Evolutionary conservation across 2,888 invertebrate genomes (phyloP), one percentile per base, ranked within the genome.

Genomic region (Amphiduros pacificus): DNA sequence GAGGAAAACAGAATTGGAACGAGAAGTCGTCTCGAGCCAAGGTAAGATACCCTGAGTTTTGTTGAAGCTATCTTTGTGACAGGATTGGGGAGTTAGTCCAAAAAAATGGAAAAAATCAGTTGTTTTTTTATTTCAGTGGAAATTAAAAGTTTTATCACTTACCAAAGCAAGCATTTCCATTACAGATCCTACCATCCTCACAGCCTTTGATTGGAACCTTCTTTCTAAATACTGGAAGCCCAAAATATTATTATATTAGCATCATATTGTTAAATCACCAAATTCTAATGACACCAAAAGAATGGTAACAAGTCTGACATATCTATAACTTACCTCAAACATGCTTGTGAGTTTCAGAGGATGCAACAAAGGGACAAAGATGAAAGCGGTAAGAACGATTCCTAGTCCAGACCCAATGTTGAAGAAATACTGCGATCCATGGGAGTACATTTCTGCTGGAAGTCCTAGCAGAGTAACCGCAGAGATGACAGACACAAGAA

Each of bases 361-460:
- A 50, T 57, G 57, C 6, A 57, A 50, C 27, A 57, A 31, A 27
- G 57, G 57, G 17, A 57, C 57, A 26, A 57, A 57, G 20, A 57
- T 57, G 14, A 49, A 14, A 22, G 49, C 28, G 17, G 57, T 57
- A 20, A 57, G 49, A 14, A 57, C 20, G 5, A 57, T 57, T 5
- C 57, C 57, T 9, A 48, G 31, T 29, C 57, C 57, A 17, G 57
- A 57, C 11, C 57, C 57, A 17, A 57, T 14, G 49, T 57, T 57
- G 31, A 57, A 50, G 24, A 49, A 27, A 22, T 57, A 57, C 57
- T 57, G 57, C 2, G 57, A 49, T 4, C 57, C 57, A 11, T 57
- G 26, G 17, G 24, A 28, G 17, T 51, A 51, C 51, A 51, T 51
- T 27, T 51, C 51, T 6, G 51, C 51, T 22, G 51, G 51, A n/a